Evolutionary conservation across 2,113 vertebrate genomes (phyloP).

Genomic region (Talpa occidentalis): DNA sequence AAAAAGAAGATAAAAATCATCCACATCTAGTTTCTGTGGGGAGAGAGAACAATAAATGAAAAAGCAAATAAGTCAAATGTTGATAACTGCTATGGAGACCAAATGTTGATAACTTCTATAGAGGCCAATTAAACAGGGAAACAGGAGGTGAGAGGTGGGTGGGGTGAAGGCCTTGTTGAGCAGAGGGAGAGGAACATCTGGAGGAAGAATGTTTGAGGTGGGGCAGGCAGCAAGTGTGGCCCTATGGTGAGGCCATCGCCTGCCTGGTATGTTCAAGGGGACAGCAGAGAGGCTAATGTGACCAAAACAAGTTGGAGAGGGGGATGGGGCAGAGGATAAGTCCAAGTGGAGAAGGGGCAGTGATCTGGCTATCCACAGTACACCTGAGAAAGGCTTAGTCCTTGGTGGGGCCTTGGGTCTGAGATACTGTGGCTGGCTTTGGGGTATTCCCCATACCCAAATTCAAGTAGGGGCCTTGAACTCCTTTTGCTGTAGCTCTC

Average conservation of each 20-base stretch:
- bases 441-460: background rate
- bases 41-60: background rate
- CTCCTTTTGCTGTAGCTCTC: background rate
- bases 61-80: background rate
- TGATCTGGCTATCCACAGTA: background rate
- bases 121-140: background rate
- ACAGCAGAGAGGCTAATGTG: background rate
- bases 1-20: background rate
- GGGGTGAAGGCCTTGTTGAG: background rate
- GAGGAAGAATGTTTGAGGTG: background rate
- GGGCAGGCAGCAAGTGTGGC: background rate
- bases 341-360: background rate
- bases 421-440: background rate
- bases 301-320: background rate
- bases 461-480: background rate
- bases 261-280: background rate
- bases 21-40: background rate
- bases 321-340: background rate
- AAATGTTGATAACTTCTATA: background rate
- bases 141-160: too few relatives aligned
- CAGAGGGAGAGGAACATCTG: background rate
- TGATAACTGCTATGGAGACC: background rate
- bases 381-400: background rate
- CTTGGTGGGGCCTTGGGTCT: background rate
- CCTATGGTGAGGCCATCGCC: too few relatives aligned